Conservation (phyloP, 1,140 invertebrate species). For the Hyphantria cunea region DNA sequence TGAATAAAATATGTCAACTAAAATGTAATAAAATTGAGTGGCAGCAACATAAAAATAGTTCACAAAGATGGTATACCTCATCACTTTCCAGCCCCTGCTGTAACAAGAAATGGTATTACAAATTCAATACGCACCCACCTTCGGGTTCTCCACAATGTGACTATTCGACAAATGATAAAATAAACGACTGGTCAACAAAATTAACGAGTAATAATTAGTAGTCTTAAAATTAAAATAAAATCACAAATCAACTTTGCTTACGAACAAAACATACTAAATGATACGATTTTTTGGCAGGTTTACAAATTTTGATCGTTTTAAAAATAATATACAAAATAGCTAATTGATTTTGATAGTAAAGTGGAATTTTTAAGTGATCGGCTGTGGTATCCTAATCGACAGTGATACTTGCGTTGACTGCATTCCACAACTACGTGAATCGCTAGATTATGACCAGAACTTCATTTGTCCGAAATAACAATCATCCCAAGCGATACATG, state of each 20-base stretch:
- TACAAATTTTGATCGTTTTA: constrained; percentile 27
- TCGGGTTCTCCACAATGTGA: constrained; percentile 63
- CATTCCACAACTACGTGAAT: constrained; percentile 74
- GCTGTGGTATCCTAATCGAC: constrained; percentile 57
- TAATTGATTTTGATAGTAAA: constrained; percentile 41
- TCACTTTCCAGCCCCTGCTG: constrained; percentile 94
- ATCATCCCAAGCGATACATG: constrained; percentile 25
- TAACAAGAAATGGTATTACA: constrained; percentile 84
- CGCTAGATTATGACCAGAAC: constrained; percentile 58
- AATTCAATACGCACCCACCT: constrained; percentile 80
- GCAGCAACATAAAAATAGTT: constrained; percentile 81
- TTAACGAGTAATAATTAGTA: constrained; percentile 34
- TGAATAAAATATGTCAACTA: constrained; percentile 73
- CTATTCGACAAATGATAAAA: constrained; percentile 47
- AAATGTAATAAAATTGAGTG: constrained; percentile 75
- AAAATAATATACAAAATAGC: constrained; percentile 43
- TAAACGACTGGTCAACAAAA: constrained; percentile 35
- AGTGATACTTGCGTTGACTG: constrained; percentile 67
- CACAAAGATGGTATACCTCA: constrained; percentile 87
- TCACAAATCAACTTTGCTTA: constrained; percentile 36
- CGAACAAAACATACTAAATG: constrained; percentile 37
- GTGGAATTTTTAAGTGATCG: constrained; percentile 59
- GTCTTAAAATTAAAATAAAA: constrained; percentile 39
- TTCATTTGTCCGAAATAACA: constrained; percentile 74
- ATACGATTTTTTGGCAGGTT: constrained; percentile 32